Base-by-base conservation (phyloP, 1,140 invertebrate species). In the Rhagoletis pomonella region DNA sequence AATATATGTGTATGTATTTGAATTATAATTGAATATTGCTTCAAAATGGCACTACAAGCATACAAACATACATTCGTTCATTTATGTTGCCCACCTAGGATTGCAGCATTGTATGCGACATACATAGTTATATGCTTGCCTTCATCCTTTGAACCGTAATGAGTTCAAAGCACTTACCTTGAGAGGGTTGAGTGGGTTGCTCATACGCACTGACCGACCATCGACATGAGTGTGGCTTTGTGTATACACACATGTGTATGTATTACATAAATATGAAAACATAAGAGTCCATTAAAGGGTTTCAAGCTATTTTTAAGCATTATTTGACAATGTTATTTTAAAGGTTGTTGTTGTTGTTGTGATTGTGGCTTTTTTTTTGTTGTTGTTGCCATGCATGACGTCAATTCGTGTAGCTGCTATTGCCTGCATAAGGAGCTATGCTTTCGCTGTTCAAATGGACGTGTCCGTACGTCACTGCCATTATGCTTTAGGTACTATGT, bases 221-320 rank as follows among this genome's bases (percentile, higher is more conserved):
- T n/a, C 39, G 12, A 29, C 29, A 29, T 10, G 50, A 55, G 50
- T 55, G 10, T 55, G 39, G 39, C 29, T 29, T 29, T 39, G 39
- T 67, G 64, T 19, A 67, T 67, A 17, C 10, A 67, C 39, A 19
- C 10, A 29, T 39, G 6, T 81, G 7, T 14, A 4, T 7, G 0
- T 10, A 55, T 2, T 55, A 19, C 55, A 10, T 29, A 29, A 0
- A 29, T 29, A 29, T 29, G 29, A 29, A 29, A 29, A 29, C 5
- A 7, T 77, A 10, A 77, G 17, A 19, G 69, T 50, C 29, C 1
- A 19, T 55, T 55, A 44, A 50, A 77, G 69, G 69, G 17, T 81
- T 55, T 81, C 9, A 4, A 55, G 73, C 47, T 81, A 81, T 81
- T 81, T 81, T 81, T 55, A 81, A 47, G 17, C n/a, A 7, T 77